phyloP scores from a whole-genome alignment of 2,888 invertebrate species.

The Cosmopolites sordidus region DNA sequence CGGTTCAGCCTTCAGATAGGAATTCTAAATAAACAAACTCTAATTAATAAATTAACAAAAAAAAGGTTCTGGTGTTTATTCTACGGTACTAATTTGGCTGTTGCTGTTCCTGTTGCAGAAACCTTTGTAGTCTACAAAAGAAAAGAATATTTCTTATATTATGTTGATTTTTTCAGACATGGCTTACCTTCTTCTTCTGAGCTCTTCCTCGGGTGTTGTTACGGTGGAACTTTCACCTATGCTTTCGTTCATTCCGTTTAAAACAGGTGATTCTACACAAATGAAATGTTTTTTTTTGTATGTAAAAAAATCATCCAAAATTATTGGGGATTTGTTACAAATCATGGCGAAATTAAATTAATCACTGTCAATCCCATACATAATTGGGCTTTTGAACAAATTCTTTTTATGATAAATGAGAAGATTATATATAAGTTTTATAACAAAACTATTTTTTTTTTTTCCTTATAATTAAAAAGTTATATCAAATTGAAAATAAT shows the following conservation, averaged over 20 bases:
- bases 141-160: conserved; percentile 1
- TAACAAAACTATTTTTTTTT: too few species aligned
- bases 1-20: neutral
- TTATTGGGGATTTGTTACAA: too few species aligned
- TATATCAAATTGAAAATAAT: too few species aligned
- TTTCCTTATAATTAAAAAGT: too few species aligned
- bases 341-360: too few species aligned
- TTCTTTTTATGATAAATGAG: too few species aligned
- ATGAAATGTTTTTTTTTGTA: neutral
- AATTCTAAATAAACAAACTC: too few species aligned
- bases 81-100: conserved; percentile 14
- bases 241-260: neutral
- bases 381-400: too few species aligned
- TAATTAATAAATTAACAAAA: too few species aligned
- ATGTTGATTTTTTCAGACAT: neutral
- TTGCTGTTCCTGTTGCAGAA: conserved; percentile 42
- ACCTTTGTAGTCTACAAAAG: conserved; percentile 63
- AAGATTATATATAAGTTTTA: too few species aligned
- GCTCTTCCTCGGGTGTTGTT: conserved; percentile 56
- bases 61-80: neutral
- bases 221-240: neutral
- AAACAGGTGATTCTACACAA: neutral
- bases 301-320: neutral
- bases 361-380: too few species aligned
- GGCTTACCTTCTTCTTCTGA: conserved; percentile 57